Evolutionary conservation across 2,113 vertebrate genomes (phyloP).

Genomic region (Sebastes schlegelii): DNA sequence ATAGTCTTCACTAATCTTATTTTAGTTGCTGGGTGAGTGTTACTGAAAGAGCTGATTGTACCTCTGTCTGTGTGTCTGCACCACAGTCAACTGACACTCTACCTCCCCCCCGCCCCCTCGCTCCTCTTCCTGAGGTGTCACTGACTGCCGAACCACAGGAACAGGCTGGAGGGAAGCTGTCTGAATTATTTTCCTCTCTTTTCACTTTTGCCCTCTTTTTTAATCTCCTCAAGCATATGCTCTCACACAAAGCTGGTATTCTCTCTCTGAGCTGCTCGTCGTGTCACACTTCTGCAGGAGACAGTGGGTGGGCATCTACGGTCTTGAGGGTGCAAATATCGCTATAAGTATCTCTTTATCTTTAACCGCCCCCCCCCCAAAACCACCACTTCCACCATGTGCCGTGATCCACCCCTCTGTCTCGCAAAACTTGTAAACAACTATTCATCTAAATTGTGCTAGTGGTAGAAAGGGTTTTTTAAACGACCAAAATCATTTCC

Average conservation of each 20-base stretch:
- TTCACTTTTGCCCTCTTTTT: constrained; percentile 61
- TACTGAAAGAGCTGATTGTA: constrained; percentile 58
- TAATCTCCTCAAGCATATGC: constrained; percentile 58
- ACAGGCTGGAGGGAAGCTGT: constrained; percentile 68
- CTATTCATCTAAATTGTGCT: constrained; percentile 42
- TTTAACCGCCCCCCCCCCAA: constrained; percentile 15
- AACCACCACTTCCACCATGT: constrained; percentile 47
- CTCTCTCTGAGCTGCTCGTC: constrained; percentile 49
- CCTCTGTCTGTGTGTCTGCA: constrained; percentile 35
- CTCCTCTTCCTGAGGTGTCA: constrained; percentile 59
- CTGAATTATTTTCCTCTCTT: constrained; percentile 54
- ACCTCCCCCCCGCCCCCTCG: neutral
- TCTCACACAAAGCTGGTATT: constrained; percentile 71
- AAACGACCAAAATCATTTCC: neutral
- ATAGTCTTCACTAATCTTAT: constrained; percentile 1
- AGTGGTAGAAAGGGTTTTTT: neutral
- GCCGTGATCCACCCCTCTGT: constrained; percentile 23
- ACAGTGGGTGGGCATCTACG: constrained; percentile 60
- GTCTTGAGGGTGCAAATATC: constrained; percentile 62
- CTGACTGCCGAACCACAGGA: constrained; percentile 70
- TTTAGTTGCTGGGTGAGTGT: constrained; percentile 9
- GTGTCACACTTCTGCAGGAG: constrained; percentile 75
- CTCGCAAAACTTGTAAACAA: constrained; percentile 54
- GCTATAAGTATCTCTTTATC: constrained; percentile 63
- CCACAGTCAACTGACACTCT: constrained; percentile 70